phyloP scores from a whole-genome alignment of 1,140 invertebrate species.

The Cephus cinctus region DNA sequence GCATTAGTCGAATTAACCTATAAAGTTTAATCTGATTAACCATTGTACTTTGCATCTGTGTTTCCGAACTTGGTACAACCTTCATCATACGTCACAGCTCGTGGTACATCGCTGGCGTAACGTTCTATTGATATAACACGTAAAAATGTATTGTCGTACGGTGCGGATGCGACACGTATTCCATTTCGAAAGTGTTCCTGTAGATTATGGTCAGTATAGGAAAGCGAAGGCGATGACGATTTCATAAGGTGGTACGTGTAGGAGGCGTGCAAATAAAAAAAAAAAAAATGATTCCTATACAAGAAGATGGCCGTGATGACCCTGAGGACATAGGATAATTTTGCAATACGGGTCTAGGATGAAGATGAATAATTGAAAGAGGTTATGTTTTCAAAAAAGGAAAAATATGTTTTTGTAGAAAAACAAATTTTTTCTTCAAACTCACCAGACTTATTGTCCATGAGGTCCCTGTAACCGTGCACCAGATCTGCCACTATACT shows the following conservation, averaged over 20 bases:
- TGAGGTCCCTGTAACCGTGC: constrained; percentile 74
- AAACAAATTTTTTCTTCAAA: constrained; percentile 18
- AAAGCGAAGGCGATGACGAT: no score
- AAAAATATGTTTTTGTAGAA: background rate
- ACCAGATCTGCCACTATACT: constrained; percentile 66
- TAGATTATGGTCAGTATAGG: no score
- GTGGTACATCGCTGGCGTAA: background rate
- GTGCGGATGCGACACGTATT: no score
- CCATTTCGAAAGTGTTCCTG: no score
- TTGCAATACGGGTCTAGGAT: no score
- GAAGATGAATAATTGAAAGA: background rate
- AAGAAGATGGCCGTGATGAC: constrained; percentile 43
- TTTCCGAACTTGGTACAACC: no score
- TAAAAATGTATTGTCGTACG: no score
- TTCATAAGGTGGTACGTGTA: no score
- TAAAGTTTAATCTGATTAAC: no score
- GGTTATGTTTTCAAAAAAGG: background rate
- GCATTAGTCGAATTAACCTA: no score
- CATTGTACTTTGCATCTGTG: no score
- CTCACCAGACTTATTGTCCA: constrained; percentile 81
- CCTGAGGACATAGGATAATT: constrained; percentile 51
- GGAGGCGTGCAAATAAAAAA: constrained; percentile 48
- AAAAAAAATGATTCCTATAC: constrained; percentile 61
- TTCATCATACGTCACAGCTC: no score
- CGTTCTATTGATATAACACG: background rate